Conservation (phyloP, 2,113 vertebrate genomes). For the Caloenas nicobarica region DNA sequence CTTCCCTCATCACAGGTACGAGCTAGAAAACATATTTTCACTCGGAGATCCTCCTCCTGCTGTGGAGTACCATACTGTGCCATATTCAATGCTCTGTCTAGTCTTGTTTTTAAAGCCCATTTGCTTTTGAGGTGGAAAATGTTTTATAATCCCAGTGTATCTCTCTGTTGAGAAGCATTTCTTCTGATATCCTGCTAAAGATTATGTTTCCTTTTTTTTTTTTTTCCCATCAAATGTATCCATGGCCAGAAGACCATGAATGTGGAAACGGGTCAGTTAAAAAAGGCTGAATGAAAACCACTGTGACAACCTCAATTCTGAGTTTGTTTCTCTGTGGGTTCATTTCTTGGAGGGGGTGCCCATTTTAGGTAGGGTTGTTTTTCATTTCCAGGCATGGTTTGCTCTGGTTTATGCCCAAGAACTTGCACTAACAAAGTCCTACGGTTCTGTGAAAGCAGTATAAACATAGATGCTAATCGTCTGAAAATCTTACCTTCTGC, state of each 20-base stretch:
- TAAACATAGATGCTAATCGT: not conserved
- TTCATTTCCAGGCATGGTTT: slow-evolving; percentile 5
- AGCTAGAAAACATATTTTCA: not conserved
- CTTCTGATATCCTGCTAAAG: not conserved
- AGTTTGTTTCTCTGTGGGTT: not conserved
- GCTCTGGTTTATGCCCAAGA: slow-evolving; percentile 26
- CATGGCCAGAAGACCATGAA: not conserved
- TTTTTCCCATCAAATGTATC: not conserved
- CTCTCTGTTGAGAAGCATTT: not conserved
- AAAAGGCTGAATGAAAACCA: slow-evolving; percentile 27
- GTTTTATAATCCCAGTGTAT: not conserved
- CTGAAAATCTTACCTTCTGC: not conserved
- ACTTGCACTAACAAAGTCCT: not conserved
- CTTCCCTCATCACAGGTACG: not conserved
- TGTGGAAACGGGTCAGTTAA: not conserved
- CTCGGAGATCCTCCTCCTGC: not conserved
- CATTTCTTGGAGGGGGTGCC: not conserved
- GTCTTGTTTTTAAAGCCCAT: not conserved
- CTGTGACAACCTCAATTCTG: not conserved
- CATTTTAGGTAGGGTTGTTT: not conserved
- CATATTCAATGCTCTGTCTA: not conserved
- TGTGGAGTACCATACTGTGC: not conserved
- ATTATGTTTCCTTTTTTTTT: not conserved
- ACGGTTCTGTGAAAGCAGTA: not conserved
- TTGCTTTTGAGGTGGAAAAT: not conserved